phyloP scores from a whole-genome alignment of 2,888 invertebrate genomes.

The Eretmocerus hayati region DNA sequence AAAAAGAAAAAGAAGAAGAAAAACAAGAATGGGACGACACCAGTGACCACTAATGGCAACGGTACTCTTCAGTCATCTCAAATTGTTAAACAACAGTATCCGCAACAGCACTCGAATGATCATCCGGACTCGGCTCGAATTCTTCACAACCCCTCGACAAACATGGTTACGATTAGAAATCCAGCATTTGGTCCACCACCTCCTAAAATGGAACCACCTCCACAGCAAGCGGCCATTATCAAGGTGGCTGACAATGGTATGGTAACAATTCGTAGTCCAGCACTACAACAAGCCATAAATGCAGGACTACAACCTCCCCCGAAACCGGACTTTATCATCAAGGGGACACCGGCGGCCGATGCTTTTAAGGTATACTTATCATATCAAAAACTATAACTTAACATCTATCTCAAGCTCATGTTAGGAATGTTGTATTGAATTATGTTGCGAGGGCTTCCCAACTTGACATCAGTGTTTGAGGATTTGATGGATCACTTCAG shows the following conservation, averaged over 20 bases:
- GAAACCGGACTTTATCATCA: conserved; percentile 43
- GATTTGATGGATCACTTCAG: too few species aligned
- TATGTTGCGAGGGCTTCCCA: not conserved
- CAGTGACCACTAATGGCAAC: conserved; percentile 29
- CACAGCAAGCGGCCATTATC: conserved; percentile 59
- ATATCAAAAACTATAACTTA: too few species aligned
- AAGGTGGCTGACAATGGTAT: conserved; percentile 66
- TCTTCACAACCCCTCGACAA: conserved; percentile 48
- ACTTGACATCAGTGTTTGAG: not conserved
- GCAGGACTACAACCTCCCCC: conserved; percentile 42
- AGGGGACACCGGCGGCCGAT: conserved; percentile 31
- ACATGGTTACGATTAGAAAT: conserved; percentile 72
- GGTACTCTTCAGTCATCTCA: conserved; percentile 20
- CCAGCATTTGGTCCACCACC: conserved; percentile 65
- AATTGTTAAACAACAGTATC: conserved; percentile 13
- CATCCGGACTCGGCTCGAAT: conserved; percentile 43
- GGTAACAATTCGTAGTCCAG: conserved; percentile 76
- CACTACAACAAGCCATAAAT: conserved; percentile 50
- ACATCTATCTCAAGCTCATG: not conserved
- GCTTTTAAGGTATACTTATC: not conserved
- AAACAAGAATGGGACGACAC: conserved; percentile 42
- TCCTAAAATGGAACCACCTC: conserved; percentile 42
- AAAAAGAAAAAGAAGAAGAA: conserved; percentile 51
- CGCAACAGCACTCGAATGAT: conserved; percentile 12
- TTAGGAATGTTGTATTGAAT: not conserved